These are phyloP conservation scores for Hypotaenidia okinawae DNA, from an alignment of 2,797 vertebrate genomes.

Conservation along the genomic window DNA sequence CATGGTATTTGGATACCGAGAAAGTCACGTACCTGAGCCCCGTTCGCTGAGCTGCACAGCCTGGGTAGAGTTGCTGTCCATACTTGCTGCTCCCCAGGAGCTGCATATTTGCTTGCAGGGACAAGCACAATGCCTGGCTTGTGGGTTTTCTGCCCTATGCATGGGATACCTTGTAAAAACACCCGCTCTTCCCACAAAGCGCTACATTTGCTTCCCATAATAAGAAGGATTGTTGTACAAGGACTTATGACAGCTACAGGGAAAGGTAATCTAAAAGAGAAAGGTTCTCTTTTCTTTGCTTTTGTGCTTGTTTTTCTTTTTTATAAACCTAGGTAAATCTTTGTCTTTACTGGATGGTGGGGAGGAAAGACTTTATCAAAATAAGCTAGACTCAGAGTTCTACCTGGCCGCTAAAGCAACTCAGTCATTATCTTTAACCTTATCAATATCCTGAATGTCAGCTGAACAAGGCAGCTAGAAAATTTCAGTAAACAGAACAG, in stretches of 20 bases:
- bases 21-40: not conserved
- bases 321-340: not conserved
- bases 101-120: not conserved
- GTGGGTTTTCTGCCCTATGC: not conserved
- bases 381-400: not conserved
- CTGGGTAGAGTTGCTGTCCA: not conserved
- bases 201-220: not conserved
- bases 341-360: not conserved
- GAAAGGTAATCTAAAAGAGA: not conserved
- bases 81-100: not conserved
- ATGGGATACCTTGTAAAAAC: not conserved
- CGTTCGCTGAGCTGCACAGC: not conserved
- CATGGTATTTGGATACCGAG: not conserved
- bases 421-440: conserved; percentile 27
- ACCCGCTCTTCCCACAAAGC: not conserved
- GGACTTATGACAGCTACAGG: not conserved
- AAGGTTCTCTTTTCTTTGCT: not conserved
- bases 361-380: not conserved
- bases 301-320: not conserved
- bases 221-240: not conserved
- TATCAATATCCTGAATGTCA: conserved; percentile 46
- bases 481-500: conserved; percentile 51
- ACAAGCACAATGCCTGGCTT: not conserved
- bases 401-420: conserved; percentile 2
- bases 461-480: not conserved